Evolutionary conservation across 2,113 vertebrate species (phyloP).

Genomic region (Chauna torquata): DNA sequence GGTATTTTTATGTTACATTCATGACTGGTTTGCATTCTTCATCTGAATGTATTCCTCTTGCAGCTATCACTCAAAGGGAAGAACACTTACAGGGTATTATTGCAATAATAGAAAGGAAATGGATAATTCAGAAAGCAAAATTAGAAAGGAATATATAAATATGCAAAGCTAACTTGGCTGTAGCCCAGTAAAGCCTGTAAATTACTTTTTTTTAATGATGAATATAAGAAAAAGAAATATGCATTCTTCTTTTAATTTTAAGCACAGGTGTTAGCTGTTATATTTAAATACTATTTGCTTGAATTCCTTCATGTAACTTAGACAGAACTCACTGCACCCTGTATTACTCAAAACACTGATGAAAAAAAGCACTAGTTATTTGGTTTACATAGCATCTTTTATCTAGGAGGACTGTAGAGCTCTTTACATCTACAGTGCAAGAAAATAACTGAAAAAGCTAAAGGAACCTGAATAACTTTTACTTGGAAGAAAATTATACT

Average conservation of each 20-base stretch:
- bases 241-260: neutral
- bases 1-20: neutral
- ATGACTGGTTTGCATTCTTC: neutral
- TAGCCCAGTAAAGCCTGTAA: neutral
- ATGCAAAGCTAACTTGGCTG: neutral
- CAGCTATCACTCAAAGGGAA: neutral
- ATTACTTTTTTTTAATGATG: neutral
- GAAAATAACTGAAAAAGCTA: neutral
- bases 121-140: neutral
- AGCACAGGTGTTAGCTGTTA: neutral
- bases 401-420: neutral
- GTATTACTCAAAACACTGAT: neutral
- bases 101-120: neutral
- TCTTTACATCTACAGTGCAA: neutral
- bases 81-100: neutral
- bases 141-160: neutral
- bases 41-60: neutral
- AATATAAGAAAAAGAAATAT: neutral
- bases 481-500: neutral
- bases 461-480: neutral
- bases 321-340: neutral
- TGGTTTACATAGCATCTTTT: neutral
- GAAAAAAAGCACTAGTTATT: accelerated
- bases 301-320: neutral
- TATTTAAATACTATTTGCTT: neutral